Evolutionary conservation across 2,797 vertebrate species (phyloP), one percentile per base, ranked within the genome.

Genomic region (Microctenopoma lineatum): DNA sequence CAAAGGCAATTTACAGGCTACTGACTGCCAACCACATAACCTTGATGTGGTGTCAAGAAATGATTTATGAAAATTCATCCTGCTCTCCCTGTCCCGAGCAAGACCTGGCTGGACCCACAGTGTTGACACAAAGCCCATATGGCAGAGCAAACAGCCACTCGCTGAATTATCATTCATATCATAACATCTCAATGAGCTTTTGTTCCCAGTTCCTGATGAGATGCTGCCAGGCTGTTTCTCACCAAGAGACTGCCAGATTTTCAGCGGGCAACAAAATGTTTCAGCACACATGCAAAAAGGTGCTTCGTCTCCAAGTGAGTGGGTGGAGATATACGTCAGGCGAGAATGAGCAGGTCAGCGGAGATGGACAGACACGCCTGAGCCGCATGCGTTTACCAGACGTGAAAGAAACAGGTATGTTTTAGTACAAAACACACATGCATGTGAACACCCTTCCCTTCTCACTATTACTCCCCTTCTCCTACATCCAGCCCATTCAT

Each of bases 51-150:
- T 89, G 91, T 92, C 87, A 87, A 81, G 73, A 87, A 89, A 88
- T 89, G 87, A 90, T 92, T 91, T 91, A 91, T 91, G 89, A 87
- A 91, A 91, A 92, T 77, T 84, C 83, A 77, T 86, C 84, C 75
- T 41, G 81, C 79, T 81, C 80, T 45, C 59, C 61, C 14, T 45
- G 85, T 86, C 79, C 80, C 64, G 58, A 77, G 79, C 25, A 77
- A 78, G 80, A 82, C 82, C 74, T 59, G 75, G 75, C 78, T 71
- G 83, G 86, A 83, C 87, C 83, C 39, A 27, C 77, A 76, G 87
- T 79, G 89, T 87, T 87, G 90, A 90, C 89, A 87, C 89, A 78
- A 84, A 85, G 88, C 83, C 86, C 79, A 79, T 73, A 77, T 80
- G 79, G 82, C 77, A 45, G 50, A 34, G 72, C 76, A 80, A 82